These are phyloP conservation scores for Lamprotornis superbus DNA, from an alignment of 2,113 vertebrate species.

Conservation along the genomic window DNA sequence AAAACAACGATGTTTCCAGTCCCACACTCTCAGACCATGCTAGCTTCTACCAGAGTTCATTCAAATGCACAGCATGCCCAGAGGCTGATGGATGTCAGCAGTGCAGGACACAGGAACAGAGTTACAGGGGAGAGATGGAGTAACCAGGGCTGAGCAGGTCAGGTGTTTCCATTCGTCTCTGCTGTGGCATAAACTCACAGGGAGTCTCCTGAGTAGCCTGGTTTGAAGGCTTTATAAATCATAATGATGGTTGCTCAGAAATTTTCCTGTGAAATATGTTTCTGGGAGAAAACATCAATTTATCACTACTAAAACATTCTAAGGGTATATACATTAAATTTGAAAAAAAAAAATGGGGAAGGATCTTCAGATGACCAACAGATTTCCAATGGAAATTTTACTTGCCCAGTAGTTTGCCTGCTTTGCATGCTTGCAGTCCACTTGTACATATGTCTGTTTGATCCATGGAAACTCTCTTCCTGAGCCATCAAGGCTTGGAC, in stretches of 20 bases:
- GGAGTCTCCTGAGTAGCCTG: neutral
- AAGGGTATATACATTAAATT: neutral
- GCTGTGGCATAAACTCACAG: neutral
- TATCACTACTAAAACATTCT: neutral
- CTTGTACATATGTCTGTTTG: rapidly evolving
- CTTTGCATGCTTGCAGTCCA: neutral
- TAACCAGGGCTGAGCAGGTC: neutral
- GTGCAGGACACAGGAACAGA: neutral
- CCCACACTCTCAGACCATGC: neutral
- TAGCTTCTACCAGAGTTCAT: neutral
- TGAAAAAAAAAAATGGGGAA: neutral
- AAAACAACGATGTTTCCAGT: neutral
- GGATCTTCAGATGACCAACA: neutral
- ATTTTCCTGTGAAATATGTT: neutral
- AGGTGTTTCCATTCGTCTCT: neutral
- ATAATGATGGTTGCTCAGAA: neutral
- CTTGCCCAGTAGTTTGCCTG: neutral
- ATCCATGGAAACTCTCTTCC: neutral
- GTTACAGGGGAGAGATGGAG: neutral
- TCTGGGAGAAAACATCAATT: slow-evolving; percentile 14
- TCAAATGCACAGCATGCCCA: neutral
- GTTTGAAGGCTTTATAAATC: slow-evolving; percentile 38
- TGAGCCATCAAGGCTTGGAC: neutral
- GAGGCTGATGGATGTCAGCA: neutral
- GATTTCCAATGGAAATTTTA: neutral